Evolutionary conservation across 2,797 vertebrate genomes (phyloP), one percentile per base, ranked within the genome.

Genomic region (Synanceia verrucosa): DNA sequence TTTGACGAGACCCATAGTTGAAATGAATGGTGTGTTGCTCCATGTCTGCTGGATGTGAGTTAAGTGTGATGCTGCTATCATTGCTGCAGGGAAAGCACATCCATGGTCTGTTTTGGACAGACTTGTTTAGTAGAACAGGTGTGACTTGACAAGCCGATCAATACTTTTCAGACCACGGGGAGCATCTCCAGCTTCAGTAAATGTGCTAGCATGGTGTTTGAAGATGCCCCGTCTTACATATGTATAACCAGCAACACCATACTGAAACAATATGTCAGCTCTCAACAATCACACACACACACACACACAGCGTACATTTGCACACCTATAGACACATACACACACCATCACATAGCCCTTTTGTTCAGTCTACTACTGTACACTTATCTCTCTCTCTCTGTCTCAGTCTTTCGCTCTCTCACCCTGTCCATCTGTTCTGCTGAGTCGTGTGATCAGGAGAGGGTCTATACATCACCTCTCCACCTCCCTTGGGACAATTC

Each of bases 391-490:
- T 50, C 39, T 28, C 53, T 58, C 53, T 57, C 28, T 65, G 19
- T 46, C 21, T 76, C 65, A 60, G 6, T 67, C 63, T 66, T 37
- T 63, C 24, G 65, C 43, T 63, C 29, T 61, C 48, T 62, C 62
- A 71, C 60, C 41, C 63, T 78, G 82, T 87, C 88, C 88, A 84
- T 89, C 88, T 91, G 90, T 90, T 92, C 73, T 89, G 89, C 91
- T 90, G 90, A 91, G 85, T 90, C 65, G 74, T 82, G 71, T 39
- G 76, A 90, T 89, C 88, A 79, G 73, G 53, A 88, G 76, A 85
- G 81, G 84, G 83, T 87, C 88, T 44, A 91, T 91, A 90, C 85
- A 91, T 93, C 90, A 93, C 88, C 87, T 87, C 86, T 80, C 82
- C 83, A 76, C 76, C 80, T 88, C 89, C 87, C 81, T 36, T 34